Base-by-base conservation (phyloP, 2,797 vertebrate genomes). In the Tolypeutes matacus region DNA sequence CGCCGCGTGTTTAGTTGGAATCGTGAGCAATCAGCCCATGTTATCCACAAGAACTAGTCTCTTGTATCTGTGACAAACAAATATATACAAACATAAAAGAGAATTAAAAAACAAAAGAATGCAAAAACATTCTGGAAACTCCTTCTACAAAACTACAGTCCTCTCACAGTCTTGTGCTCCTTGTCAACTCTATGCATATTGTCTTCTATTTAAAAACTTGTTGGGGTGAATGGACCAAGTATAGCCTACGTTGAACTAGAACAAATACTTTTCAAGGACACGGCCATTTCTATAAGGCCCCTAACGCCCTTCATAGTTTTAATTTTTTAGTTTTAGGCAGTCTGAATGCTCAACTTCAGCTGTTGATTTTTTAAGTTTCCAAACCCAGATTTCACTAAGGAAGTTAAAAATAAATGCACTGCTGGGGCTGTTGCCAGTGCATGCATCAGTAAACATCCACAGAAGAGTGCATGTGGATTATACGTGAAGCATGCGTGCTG, bases 351-450 rank as follows among this genome's bases (percentile, higher is more conserved):
- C 92, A 84, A 82, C 93, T 93, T 93, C 81, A 94, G 86, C 10
- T 70, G 76, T 7, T 65, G 90, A 90, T 84, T 96, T 76, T 62
- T 2, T 58, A 69, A 75, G 82, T 89, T 96, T 86, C 88, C 93
- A n/a, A 92, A 81, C 29, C 49, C 65, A 87, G 89, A 95, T 56
- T 86, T 93, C 85, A 69, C 75, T 60, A 64, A 86, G 67, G 87
- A 88, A 93, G 95, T 78, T 95, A 95, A 93, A 96, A 91, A 95
- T 93, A 96, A 91, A 89, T 7, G 62, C 25, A 34, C 29, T n/a
- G 60, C 46, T 39, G 56, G 86, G 82, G 83, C 70, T 84, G 72
- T 2, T 83, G 92, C 93, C 93, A 93, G 83, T 31, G 46, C 29
- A 36, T 27, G 86, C 80, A 64, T 20, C 93, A 86, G 73, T 86